Conservation (phyloP, 1,140 invertebrate genomes). For the Schmidtea mediterranea region DNA sequence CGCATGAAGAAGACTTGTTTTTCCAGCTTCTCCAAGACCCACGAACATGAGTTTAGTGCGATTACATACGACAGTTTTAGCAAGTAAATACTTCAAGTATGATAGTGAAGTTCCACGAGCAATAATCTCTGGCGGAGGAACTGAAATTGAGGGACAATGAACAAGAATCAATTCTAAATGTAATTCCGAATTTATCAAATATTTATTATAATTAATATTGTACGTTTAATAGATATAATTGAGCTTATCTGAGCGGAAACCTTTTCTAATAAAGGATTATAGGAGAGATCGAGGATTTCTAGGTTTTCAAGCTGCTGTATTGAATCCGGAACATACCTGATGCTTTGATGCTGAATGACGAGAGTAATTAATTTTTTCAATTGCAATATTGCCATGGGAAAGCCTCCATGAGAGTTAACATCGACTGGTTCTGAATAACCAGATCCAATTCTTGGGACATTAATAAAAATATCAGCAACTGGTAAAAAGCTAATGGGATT, state of each 20-base stretch:
- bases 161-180: background rate
- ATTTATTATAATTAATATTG: no score
- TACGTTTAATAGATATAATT: background rate
- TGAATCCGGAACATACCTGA: slow-evolving; percentile 12
- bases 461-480: no score
- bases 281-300: slow-evolving; percentile 11
- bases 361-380: slow-evolving; percentile 12
- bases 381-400: slow-evolving; percentile 13
- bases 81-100: slow-evolving; percentile 15
- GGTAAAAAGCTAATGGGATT: no score
- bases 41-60: slow-evolving; percentile 18
- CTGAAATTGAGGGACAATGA: slow-evolving; percentile 11
- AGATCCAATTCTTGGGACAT: no score
- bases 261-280: slow-evolving; percentile 13
- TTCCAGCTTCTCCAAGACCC: slow-evolving; percentile 23
- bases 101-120: slow-evolving; percentile 16
- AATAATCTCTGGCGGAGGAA: slow-evolving; percentile 21
- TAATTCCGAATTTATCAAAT: no score
- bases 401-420: slow-evolving; percentile 7
- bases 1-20: slow-evolving; percentile 19
- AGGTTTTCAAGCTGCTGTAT: slow-evolving; percentile 12
- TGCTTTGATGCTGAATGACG: slow-evolving; percentile 13
- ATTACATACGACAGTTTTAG: slow-evolving; percentile 6
- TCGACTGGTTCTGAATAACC: background rate
- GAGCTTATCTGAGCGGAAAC: background rate